These are phyloP conservation scores for Emesis russula DNA, from an alignment of 2,888 invertebrate species.

Conservation along the genomic window DNA sequence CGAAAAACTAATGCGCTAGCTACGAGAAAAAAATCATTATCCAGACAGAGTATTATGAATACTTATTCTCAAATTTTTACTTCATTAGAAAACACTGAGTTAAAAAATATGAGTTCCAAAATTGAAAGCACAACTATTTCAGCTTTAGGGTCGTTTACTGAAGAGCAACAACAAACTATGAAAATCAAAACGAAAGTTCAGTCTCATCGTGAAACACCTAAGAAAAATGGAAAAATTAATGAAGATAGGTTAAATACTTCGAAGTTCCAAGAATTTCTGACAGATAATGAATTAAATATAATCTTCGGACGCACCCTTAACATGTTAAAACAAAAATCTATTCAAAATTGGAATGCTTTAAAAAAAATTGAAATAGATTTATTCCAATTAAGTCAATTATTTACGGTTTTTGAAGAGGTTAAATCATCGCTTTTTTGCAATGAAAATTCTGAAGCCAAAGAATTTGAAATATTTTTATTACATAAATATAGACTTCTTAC, in stretches of 20 bases:
- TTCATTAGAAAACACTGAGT: constrained; percentile 18
- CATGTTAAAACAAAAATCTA: constrained; percentile 12
- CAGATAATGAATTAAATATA: not conserved
- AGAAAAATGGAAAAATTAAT: not conserved
- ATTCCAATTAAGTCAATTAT: constrained; percentile 2
- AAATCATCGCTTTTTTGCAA: not conserved
- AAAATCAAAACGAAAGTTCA: constrained; percentile 10
- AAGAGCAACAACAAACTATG: not conserved
- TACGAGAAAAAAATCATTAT: constrained; percentile 32
- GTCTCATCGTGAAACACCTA: not conserved
- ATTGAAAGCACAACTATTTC: not conserved
- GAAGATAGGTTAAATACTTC: not conserved
- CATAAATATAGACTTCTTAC: constrained; percentile 6
- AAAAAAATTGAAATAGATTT: constrained; percentile 28
- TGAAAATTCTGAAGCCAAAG: not conserved
- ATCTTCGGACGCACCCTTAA: constrained; percentile 12
- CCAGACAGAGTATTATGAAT: not conserved
- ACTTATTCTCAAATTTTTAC: constrained; percentile 23
- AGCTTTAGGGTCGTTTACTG: not conserved
- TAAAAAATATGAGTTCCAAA: constrained; percentile 9
- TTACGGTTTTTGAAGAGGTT: constrained; percentile 3
- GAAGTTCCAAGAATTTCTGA: not conserved
- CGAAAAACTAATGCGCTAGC: constrained; percentile 27
- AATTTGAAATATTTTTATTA: constrained; percentile 2
- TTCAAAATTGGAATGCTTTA: not conserved